A percentile compares a stretch with the other conserved stretches of the same genome.
These are phyloP conservation scores for Mechanitis mazaeus DNA, from an alignment of 2,888 invertebrate species.

Conservation along the genomic window DNA sequence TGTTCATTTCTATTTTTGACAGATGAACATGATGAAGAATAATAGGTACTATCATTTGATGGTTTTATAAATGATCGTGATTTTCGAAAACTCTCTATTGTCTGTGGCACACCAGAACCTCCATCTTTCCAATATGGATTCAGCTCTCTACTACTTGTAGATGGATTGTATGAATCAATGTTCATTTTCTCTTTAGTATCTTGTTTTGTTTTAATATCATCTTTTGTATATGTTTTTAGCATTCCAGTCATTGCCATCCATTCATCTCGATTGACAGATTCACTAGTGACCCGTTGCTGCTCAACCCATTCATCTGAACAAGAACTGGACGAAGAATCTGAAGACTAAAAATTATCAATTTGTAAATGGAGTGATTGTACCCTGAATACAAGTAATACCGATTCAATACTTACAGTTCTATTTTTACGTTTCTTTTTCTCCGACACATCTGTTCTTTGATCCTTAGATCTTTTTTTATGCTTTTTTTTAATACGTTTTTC, in stretches of 20 bases:
- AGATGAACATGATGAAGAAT: conserved; percentile 34
- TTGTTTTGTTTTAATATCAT: conserved; percentile 65
- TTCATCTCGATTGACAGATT: conserved; percentile 76
- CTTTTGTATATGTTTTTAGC: conserved; percentile 64
- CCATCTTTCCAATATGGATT: conserved; percentile 96
- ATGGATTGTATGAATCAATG: conserved; percentile 80
- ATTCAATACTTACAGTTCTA: conserved; percentile 41
- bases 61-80: conserved; percentile 62
- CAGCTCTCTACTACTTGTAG: conserved; percentile 84
- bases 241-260: conserved; percentile 86
- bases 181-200: conserved; percentile 72
- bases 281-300: conserved; percentile 43
- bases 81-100: conserved; percentile 53
- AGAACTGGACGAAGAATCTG: conserved; percentile 48
- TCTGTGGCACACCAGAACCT: conserved; percentile 87
- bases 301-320: conserved; percentile 80
- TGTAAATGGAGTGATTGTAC: not conserved
- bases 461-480: conserved; percentile 51
- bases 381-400: not conserved
- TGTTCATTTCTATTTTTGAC: conserved; percentile 22
- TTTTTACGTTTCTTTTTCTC: conserved; percentile 38
- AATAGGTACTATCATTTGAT: conserved; percentile 47
- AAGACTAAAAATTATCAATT: conserved; percentile 39
- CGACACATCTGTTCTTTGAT: conserved; percentile 42
- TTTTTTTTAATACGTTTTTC: conserved; percentile 54